These are phyloP conservation scores for Arrhopalites spinosus DNA, from an alignment of 2,888 invertebrate species.

Conservation along the genomic window DNA sequence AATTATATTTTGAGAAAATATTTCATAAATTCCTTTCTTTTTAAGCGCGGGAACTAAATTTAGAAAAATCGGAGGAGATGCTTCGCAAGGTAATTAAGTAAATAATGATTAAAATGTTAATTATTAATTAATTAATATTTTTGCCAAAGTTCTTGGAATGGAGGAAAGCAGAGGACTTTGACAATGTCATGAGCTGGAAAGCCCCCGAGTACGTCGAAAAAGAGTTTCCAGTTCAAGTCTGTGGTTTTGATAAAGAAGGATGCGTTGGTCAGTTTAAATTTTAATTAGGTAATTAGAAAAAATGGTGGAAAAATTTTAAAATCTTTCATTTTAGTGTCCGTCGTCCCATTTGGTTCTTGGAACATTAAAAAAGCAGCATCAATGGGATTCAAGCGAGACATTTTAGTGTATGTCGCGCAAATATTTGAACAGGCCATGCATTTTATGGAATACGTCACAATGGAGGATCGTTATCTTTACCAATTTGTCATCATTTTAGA, in stretches of 20 bases:
- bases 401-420: conserved; percentile 31
- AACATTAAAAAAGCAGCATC: conserved; percentile 26
- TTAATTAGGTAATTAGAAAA: neutral
- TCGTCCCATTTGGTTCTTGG: conserved; percentile 34
- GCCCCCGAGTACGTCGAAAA: conserved; percentile 39
- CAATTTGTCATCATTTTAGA: conserved; percentile 20
- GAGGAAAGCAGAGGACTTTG: conserved; percentile 43
- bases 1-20: no score
- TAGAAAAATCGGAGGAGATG: neutral
- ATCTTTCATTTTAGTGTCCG: neutral
- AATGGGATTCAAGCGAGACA: conserved; percentile 19
- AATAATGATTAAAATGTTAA: neutral
- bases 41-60: neutral
- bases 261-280: conserved; percentile 41
- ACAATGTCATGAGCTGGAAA: conserved; percentile 42
- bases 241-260: conserved; percentile 50
- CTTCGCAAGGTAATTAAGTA: neutral
- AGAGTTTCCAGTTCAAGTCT: conserved; percentile 42
- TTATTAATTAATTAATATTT: neutral
- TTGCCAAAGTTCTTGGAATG: conserved; percentile 31
- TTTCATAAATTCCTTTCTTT: no score
- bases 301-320: neutral
- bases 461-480: neutral
- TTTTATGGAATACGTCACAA: conserved; percentile 11
- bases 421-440: conserved; percentile 25